Evolutionary conservation across 2,888 invertebrate species (phyloP), one percentile per base, ranked within the genome.

Genomic region (Saturnia japonica): DNA sequence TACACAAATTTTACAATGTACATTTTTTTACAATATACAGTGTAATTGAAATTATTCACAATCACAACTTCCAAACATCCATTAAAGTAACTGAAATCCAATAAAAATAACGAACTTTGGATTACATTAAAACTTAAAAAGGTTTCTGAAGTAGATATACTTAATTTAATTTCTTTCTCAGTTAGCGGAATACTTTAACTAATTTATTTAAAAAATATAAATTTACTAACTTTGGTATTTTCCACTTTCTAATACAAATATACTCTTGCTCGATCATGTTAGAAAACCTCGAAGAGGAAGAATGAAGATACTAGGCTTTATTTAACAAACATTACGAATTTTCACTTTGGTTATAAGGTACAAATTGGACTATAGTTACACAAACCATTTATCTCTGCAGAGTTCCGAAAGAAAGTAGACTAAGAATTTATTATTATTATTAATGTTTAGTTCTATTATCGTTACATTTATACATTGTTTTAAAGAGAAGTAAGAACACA

Each of bases 31-130:
- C 2, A 34, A 43, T 43, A 12, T 14, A 43, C 43, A 43, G 69
- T 69, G 42, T 70, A 67, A 57, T 43, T 67, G 67, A 70, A 70
- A 54, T 70, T 68, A 62, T 67, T 40, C 54, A 45, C 19, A 28
- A 47, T 34, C 54, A 43, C 34, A 42, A 57, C 54, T 47, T 67
- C 57, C 57, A 34, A 25, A 22, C 12, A 25, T 8, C 22, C 25
- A 57, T 57, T 57, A 25, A 54, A 57, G 14, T 57, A 57, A 25
- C 4, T 25, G 25, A 14, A 34, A 57, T 28, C 12, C 11, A 25
- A 57, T 25, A 57, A 57, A 25, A 57, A 11, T 43, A 25, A 22
- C 1, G 14, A 57, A 25, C 25, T 57, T 28, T 57, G 25, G 19
- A 25, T 22, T 54, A 54, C 1, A n/a, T n/a, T 54, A n/a, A n/a